Conservation (phyloP, 2,797 vertebrate genomes). For the Syngnathus rostellatus region DNA sequence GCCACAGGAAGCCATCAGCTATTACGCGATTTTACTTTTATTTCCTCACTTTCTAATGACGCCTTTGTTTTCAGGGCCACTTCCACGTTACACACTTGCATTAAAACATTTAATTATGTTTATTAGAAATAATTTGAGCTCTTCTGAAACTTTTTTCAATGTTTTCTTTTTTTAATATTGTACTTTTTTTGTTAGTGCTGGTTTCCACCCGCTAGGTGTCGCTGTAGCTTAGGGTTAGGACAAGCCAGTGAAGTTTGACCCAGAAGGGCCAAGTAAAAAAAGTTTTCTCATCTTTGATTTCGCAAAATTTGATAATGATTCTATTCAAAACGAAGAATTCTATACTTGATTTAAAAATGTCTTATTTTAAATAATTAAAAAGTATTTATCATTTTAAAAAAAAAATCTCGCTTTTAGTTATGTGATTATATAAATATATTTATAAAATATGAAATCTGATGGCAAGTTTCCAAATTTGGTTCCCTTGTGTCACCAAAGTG, state of each 20-base stretch:
- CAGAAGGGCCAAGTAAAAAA: too few relatives aligned
- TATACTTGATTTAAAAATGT: neutral
- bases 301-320: too few relatives aligned
- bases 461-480: neutral
- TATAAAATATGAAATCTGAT: neutral
- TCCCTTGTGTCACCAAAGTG: neutral
- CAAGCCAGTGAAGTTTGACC: neutral
- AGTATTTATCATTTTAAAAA: too few relatives aligned
- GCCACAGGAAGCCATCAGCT: neutral
- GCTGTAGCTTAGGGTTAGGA: slow-evolving; percentile 51
- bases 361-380: too few relatives aligned
- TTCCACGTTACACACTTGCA: too few relatives aligned
- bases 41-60: neutral
- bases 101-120: neutral
- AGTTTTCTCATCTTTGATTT: neutral
- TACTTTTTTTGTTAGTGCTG: slow-evolving; percentile 12
- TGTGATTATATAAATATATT: too few relatives aligned
- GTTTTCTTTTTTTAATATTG: neutral
- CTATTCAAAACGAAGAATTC: too few relatives aligned
- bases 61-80: neutral
- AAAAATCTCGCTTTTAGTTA: too few relatives aligned
- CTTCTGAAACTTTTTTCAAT: neutral
- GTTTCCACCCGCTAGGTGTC: slow-evolving; percentile 62
- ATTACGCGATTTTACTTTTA: neutral
- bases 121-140: neutral